phyloP scores from a whole-genome alignment of 2,797 vertebrate genomes.

The Acanthurus leucopareius region DNA sequence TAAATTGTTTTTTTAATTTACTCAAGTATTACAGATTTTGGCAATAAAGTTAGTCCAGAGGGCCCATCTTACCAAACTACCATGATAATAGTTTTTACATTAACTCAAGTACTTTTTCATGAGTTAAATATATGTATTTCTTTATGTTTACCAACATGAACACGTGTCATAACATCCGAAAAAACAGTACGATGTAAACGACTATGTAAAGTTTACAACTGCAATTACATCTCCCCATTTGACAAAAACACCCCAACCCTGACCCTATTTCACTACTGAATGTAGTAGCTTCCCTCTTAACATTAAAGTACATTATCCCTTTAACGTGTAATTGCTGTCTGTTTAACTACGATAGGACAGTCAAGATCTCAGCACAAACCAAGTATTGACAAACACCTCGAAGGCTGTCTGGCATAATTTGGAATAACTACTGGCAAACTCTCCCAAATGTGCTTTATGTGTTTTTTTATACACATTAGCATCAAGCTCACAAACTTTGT shows the following conservation, averaged over 20 bases:
- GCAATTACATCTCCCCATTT: neutral
- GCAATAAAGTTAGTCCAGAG: neutral
- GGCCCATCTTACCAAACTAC: too few species aligned
- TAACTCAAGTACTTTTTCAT: neutral
- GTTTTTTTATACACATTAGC: neutral
- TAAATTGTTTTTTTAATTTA: too few species aligned
- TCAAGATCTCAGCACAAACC: too few species aligned
- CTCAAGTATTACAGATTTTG: too few species aligned
- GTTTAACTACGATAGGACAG: neutral
- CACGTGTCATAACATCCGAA: neutral
- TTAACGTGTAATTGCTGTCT: neutral
- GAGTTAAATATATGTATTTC: neutral
- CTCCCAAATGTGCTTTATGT: neutral
- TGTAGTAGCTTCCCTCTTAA: neutral
- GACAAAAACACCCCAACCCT: neutral
- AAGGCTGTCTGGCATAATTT: neutral
- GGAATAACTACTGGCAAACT: neutral
- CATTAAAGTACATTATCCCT: neutral
- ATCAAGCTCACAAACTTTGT: slow-evolving; percentile 13
- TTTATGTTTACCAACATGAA: too few species aligned
- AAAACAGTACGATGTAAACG: neutral
- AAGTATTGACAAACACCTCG: neutral
- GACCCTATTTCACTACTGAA: neutral
- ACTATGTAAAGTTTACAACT: neutral
- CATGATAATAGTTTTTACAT: neutral